These are phyloP conservation scores for Drosophila mojavensis DNA, from an alignment of 1,140 invertebrate species.

Conservation along the genomic window DNA sequence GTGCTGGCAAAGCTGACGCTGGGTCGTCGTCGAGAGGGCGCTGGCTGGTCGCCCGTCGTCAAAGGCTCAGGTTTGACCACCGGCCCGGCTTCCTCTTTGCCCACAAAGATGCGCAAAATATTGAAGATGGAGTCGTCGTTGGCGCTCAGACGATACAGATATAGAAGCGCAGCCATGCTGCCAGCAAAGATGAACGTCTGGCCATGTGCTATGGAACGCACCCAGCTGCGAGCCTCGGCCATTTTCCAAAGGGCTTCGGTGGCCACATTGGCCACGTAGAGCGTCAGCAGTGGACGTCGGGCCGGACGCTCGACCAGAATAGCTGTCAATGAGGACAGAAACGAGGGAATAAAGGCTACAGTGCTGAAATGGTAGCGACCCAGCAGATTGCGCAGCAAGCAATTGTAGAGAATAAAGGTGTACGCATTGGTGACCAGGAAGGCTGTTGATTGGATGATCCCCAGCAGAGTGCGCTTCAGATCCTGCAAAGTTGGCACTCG, in stretches of 20 bases:
- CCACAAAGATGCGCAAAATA: constrained; percentile 88
- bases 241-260: constrained; percentile 91
- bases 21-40: constrained; percentile 45
- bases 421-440: constrained; percentile 91
- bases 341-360: constrained; percentile 89
- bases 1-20: constrained; percentile 56
- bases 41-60: constrained; percentile 40
- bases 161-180: constrained; percentile 86
- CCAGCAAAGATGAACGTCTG: constrained; percentile 88
- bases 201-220: constrained; percentile 87
- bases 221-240: constrained; percentile 87
- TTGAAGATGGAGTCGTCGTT: constrained; percentile 87
- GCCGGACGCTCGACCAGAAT: constrained; percentile 91
- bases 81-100: constrained; percentile 86
- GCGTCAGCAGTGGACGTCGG: constrained; percentile 88
- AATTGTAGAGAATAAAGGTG: constrained; percentile 89
- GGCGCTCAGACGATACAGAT: constrained; percentile 86
- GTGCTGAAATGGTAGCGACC: constrained; percentile 89
- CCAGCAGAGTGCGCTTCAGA: constrained; percentile 87
- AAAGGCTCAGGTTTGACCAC: constrained; percentile 10
- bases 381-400: constrained; percentile 87
- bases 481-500: constrained; percentile 87
- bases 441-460: constrained; percentile 90
- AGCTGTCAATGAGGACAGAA: constrained; percentile 88
- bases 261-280: constrained; percentile 93